Evolutionary conservation across 2,797 vertebrate species (phyloP).

Genomic region (Falco cherrug): DNA sequence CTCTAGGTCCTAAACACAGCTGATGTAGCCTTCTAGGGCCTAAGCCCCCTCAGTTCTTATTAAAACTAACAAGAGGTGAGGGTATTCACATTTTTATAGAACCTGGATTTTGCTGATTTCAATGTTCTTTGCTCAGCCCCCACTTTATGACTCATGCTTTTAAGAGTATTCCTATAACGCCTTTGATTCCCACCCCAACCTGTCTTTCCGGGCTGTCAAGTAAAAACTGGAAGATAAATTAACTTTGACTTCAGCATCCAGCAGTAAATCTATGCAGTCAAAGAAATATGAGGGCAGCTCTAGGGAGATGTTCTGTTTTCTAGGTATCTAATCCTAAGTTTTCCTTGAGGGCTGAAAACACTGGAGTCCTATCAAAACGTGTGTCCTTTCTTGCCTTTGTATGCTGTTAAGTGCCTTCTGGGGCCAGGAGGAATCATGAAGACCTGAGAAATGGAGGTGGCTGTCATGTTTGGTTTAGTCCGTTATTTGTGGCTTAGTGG

Average conservation of each 20-base stretch:
- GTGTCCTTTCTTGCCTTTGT: neutral
- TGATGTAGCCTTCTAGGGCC: neutral
- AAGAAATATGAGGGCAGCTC: neutral
- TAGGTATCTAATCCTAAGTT: conserved; percentile 12
- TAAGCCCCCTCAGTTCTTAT: neutral
- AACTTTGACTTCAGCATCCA: neutral
- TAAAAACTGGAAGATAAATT: conserved; percentile 25
- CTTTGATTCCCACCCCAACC: neutral
- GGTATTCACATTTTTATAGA: neutral
- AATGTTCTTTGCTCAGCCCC: neutral
- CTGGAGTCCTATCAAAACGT: neutral
- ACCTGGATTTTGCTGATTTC: neutral
- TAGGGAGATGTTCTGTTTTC: conserved; percentile 21
- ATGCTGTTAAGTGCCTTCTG: neutral
- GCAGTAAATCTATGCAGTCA: neutral
- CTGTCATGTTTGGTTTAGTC: conserved; percentile 13
- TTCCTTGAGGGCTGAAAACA: neutral
- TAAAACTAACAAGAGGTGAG: neutral
- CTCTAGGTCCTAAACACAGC: neutral
- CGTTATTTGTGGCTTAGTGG: neutral
- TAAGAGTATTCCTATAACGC: neutral
- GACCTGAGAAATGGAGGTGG: neutral
- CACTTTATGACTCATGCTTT: conserved; percentile 13
- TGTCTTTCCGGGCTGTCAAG: neutral
- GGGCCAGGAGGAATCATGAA: neutral